Percentiles rank a stretch among this genome's conserved stretches.
phyloP scores from a whole-genome alignment of 2,888 invertebrate species.

The Andrena trimmerana region DNA sequence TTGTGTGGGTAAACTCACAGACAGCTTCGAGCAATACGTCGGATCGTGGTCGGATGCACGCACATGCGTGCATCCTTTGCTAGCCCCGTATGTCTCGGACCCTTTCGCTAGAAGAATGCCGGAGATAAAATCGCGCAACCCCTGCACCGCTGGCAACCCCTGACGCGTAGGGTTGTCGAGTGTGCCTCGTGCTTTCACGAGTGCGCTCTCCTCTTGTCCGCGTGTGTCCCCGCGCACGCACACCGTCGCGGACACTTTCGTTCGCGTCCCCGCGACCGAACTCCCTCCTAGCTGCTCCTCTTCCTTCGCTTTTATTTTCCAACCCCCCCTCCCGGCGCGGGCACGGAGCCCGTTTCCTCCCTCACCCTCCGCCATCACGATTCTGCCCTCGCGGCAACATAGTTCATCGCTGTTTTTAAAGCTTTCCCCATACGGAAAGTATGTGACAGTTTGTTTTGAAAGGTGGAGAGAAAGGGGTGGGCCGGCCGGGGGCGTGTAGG shows the following conservation, averaged over 20 bases:
- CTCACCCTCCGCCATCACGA: slow-evolving; percentile 25
- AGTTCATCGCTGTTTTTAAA: slow-evolving; percentile 72
- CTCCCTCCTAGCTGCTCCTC: neutral
- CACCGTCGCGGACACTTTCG: slow-evolving; percentile 14
- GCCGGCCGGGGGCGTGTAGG: slow-evolving; percentile 8
- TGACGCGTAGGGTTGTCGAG: slow-evolving; percentile 51
- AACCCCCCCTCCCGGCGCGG: slow-evolving; percentile 10
- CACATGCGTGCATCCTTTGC: slow-evolving; percentile 8
- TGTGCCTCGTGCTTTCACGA: slow-evolving; percentile 35
- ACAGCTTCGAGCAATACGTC: neutral
- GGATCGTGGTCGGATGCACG: slow-evolving; percentile 43
- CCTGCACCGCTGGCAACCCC: slow-evolving; percentile 59
- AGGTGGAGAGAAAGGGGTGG: slow-evolving; percentile 36
- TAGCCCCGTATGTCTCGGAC: slow-evolving; percentile 52
- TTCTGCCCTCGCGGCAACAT: slow-evolving; percentile 58
- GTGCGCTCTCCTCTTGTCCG: neutral
- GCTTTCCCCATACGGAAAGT: slow-evolving; percentile 72
- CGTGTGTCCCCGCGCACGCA: neutral
- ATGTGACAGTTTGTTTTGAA: slow-evolving; percentile 71
- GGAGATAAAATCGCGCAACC: slow-evolving; percentile 77
- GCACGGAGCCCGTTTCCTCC: neutral
- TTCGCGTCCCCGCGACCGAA: slow-evolving; percentile 1
- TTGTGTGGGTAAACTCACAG: neutral
- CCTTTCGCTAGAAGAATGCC: slow-evolving; percentile 75
- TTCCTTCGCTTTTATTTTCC: slow-evolving; percentile 47